Evolutionary conservation across 2,888 invertebrate genomes (phyloP).

Genomic region (Pseudococcus longispinus): DNA sequence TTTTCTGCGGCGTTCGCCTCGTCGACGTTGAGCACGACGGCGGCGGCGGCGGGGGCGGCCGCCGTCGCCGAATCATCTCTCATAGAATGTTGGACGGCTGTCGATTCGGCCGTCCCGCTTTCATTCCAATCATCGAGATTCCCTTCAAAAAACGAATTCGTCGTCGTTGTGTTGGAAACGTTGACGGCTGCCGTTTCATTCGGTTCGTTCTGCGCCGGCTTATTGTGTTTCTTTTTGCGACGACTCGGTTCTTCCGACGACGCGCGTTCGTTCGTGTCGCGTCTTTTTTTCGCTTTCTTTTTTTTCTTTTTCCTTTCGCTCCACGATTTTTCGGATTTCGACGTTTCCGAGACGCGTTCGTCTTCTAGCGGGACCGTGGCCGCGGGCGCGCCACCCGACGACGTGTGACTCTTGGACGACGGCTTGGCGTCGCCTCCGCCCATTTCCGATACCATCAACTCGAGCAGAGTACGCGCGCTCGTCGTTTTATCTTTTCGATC

Average conservation of each 20-base stretch:
- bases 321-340: not conserved
- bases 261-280: not conserved
- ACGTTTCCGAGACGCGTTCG: not conserved
- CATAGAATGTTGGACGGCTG: slow-evolving; percentile 48
- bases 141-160: slow-evolving; percentile 53
- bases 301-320: slow-evolving; percentile 30
- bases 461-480: slow-evolving; percentile 8
- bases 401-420: not conserved
- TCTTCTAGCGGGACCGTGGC: not conserved
- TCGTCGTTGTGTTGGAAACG: not conserved
- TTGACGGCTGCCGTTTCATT: not conserved
- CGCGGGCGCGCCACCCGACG: not conserved
- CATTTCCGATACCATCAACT: slow-evolving; percentile 23
- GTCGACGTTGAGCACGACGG: not conserved
- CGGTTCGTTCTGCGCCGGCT: not conserved
- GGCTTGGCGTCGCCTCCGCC: not conserved
- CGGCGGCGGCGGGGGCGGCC: not conserved
- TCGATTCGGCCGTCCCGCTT: not conserved
- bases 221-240: not conserved
- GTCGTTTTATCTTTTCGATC: slow-evolving; percentile 41
- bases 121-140: slow-evolving; percentile 57
- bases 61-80: slow-evolving; percentile 46
- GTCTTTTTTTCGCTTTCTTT: slow-evolving; percentile 36
- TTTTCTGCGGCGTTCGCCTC: not conserved
- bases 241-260: not conserved